phyloP scores from a whole-genome alignment of 2,113 vertebrate species.

The Gymnocephalus cernua region DNA sequence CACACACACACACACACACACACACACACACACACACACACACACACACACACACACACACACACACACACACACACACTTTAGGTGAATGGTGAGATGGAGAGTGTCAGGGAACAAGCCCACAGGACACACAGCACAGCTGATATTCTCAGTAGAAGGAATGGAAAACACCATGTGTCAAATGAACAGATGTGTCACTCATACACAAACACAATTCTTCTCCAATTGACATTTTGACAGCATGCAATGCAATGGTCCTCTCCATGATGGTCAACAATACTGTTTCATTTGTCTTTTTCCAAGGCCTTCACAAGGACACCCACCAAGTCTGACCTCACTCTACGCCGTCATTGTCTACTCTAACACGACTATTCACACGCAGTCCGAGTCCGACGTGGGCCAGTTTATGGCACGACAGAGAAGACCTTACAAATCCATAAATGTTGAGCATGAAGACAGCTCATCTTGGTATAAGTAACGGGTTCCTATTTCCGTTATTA shows the following conservation, averaged over 20 bases:
- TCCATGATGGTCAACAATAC: conserved; percentile 25
- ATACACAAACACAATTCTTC: conserved; percentile 4
- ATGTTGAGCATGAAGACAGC: neutral
- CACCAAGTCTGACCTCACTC: neutral
- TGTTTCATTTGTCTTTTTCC: neutral
- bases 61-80: conserved; percentile 5
- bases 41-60: conserved; percentile 14
- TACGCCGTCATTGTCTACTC: neutral
- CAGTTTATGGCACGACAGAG: conserved; percentile 24
- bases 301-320: neutral
- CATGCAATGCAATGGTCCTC: conserved; percentile 55
- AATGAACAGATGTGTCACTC: conserved; percentile 10
- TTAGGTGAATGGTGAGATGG: conserved; percentile 5
- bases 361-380: conserved; percentile 6
- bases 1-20: conserved; percentile 14
- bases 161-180: conserved; percentile 22
- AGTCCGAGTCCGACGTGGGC: conserved; percentile 20
- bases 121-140: conserved; percentile 19
- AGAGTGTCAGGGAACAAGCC: conserved; percentile 30
- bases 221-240: conserved; percentile 17
- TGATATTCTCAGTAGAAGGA: conserved; percentile 5
- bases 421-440: conserved; percentile 1
- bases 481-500: neutral
- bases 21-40: neutral
- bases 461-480: neutral